Conservation (phyloP, 2,888 invertebrate genomes). For the Lasioglossum vierecki region DNA sequence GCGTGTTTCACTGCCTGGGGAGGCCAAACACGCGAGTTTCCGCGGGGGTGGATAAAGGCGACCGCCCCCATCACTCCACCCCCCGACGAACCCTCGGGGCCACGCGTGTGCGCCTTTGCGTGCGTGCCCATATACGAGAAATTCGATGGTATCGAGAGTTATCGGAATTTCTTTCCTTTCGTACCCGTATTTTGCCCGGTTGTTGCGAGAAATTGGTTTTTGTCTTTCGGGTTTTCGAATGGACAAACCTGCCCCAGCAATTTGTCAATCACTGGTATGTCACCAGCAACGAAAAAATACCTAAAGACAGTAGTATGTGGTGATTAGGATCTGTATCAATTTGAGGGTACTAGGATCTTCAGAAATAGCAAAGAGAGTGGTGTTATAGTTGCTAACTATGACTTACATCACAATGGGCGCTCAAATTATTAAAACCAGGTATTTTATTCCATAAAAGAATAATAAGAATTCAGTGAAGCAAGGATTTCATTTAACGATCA, state of each 20-base stretch:
- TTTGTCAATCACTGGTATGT: not conserved
- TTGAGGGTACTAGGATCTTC: not conserved
- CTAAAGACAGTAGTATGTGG: not conserved
- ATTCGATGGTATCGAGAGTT: conserved; percentile 59
- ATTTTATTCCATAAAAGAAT: not conserved
- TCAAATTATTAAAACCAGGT: too few species aligned
- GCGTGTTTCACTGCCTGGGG: conserved; percentile 77
- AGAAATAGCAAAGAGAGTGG: not conserved
- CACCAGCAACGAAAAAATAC: not conserved
- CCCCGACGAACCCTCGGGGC: conserved; percentile 59
- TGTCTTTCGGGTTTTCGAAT: conserved; percentile 3
- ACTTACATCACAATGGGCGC: too few species aligned
- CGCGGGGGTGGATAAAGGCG: conserved; percentile 69
- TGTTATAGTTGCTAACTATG: not conserved
- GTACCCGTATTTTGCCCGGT: conserved; percentile 39
- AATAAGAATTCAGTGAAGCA: not conserved
- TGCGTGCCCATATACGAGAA: conserved; percentile 55
- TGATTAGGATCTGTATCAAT: not conserved
- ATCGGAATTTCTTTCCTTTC: conserved; percentile 57
- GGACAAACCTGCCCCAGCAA: not conserved
- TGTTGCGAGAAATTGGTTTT: conserved; percentile 39
- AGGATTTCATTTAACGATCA: not conserved
- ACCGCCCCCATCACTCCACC: conserved; percentile 52
- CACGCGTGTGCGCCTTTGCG: conserved; percentile 53
- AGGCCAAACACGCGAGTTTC: conserved; percentile 75